Evolutionary conservation across 2,797 vertebrate genomes (phyloP).

Genomic region (Eutrigla gurnardus): DNA sequence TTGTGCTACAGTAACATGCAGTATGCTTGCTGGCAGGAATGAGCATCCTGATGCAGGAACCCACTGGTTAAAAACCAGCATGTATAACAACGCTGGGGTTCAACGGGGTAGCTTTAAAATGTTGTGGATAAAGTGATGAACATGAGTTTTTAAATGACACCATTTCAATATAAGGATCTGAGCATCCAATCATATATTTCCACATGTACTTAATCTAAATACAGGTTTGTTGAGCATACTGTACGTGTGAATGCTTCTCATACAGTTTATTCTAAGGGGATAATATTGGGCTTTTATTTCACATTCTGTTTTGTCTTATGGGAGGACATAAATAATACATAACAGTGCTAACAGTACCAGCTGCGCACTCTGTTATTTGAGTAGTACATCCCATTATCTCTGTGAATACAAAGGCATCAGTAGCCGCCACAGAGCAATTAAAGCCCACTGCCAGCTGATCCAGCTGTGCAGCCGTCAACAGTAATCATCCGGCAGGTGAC

Average conservation of each 20-base stretch:
- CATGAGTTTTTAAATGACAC: no score
- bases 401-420: conserved; percentile 42
- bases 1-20: background rate
- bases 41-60: no score
- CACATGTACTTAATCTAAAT: background rate
- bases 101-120: no score
- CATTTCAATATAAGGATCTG: no score
- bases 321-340: conserved; percentile 38
- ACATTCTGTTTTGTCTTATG: no score
- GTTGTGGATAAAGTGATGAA: no score
- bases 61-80: no score
- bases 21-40: background rate
- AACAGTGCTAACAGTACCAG: conserved; percentile 18
- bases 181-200: background rate
- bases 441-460: conserved; percentile 41
- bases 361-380: conserved; percentile 26
- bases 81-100: no score
- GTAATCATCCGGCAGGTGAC: conserved; percentile 43
- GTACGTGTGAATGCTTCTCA: background rate
- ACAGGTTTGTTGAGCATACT: background rate
- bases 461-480: conserved; percentile 48
- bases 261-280: background rate
- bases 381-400: conserved; percentile 31
- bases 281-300: background rate
- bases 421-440: conserved; percentile 28